Evolutionary conservation across 2,797 vertebrate genomes (phyloP), one percentile per base, ranked within the genome.

Genomic region (Podargus strigoides): DNA sequence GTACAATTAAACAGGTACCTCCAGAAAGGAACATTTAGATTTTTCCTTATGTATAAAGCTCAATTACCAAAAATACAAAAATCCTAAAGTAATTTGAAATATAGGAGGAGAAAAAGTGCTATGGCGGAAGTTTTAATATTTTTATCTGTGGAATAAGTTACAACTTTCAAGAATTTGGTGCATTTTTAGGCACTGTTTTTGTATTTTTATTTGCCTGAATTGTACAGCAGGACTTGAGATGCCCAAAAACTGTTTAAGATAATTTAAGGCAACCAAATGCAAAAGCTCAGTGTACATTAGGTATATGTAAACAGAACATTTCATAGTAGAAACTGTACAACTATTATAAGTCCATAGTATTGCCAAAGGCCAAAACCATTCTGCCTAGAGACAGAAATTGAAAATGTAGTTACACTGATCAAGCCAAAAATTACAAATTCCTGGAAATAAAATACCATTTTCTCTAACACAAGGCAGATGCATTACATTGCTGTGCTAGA

Each of bases 231-330:
- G 94, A 95, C 90, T 95, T 94, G 44, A 84, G 78, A 95, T 85
- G 86, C 90, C 88, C 96, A n/a, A 36, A 90, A 94, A 85, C 88
- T 93, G 89, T 66, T 94, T 36, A 95, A 93, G 87, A 94, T 95
- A 92, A 86, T 91, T 96, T 97, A 98, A 98, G 97, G 97, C 97
- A 97, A 89, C 86, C 87, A 96, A 87, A 78, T 97, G 94, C 96
- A 92, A 94, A 97, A 97, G 94, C 89, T 91, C 95, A 87, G 74
- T 95, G 75, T 97, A 72, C 87, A 85, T 95, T 68, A 85, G 68
- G 91, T 88, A 85, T 39, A 85, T 78, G 94, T 81, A 96, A 93
- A 95, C 88, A 82, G 23, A 86, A 86, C 47, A 81, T 97, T 96
- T 89, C 70, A 69, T 81, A 94, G 96, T 94, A 88, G 91, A 97